Conservation (phyloP, 35 echinoderm and acorn worm genomes). For the Holothuria glaberrima region DNA sequence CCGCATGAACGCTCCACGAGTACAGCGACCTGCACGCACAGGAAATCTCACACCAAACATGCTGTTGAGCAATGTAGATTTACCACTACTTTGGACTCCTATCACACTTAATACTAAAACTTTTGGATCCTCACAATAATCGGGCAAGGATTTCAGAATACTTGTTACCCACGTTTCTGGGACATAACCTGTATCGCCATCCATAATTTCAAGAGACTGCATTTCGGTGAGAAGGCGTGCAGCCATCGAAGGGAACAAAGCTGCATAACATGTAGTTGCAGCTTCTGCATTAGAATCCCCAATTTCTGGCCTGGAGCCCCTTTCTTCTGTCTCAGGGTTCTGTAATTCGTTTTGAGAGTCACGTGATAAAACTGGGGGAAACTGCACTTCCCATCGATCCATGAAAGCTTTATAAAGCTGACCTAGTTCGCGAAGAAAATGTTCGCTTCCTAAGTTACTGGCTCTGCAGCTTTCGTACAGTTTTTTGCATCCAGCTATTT, state of each 20-base stretch:
- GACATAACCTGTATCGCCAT: conserved; percentile 9
- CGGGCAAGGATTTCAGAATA: neutral
- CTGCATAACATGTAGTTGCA: too few relatives aligned
- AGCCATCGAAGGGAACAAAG: neutral
- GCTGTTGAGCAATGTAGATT: conserved; percentile 44
- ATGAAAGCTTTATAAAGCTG: neutral
- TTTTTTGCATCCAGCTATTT: neutral
- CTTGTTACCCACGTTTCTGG: conserved; percentile 6
- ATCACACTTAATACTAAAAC: conserved; percentile 20
- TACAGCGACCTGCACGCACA: conserved; percentile 19
- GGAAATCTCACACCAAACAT: conserved; percentile 37
- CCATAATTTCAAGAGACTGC: conserved; percentile 34
- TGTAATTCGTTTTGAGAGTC: neutral
- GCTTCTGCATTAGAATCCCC: too few relatives aligned
- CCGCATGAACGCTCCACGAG: conserved; percentile 15
- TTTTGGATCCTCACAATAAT: neutral
- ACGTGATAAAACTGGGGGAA: too few relatives aligned
- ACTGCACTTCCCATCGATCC: too few relatives aligned
- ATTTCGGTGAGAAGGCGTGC: neutral
- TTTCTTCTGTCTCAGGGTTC: too few relatives aligned
- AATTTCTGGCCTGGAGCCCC: too few relatives aligned
- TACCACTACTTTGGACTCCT: conserved; percentile 46
- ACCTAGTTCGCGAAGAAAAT: conserved; percentile 7
- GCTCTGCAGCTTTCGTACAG: neutral
- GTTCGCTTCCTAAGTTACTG: conserved; percentile 29